Base-by-base conservation (phyloP, 2,113 vertebrate genomes). In the Forbesichthys papilliferus region DNA sequence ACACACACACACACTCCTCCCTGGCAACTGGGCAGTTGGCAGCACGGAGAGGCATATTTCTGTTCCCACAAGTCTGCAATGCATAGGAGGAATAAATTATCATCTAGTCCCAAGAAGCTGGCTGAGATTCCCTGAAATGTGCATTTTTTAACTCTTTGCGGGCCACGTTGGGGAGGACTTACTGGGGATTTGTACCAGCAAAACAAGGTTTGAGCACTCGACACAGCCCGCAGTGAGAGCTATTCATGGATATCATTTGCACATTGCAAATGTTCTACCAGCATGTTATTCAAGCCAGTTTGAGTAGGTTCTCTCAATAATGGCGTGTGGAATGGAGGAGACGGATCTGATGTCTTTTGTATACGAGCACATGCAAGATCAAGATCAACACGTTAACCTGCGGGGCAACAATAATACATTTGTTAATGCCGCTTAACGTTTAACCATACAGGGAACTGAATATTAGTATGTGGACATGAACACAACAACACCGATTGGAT, bases 51-150 rank as follows among this genome's bases (percentile, higher is more conserved):
- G 48, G 75, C 87, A 91, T 84, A 86, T 82, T 90, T 92, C 63
- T 81, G 73, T 79, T 90, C 86, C 90, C 89, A 86, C 89, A 86
- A 87, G 81, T 76, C 83, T 79, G 79, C 66, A 70, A 72, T 73
- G 85, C 77, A 69, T 7, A 64, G 57, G 84, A n/a, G 75, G 74
- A 86, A 90, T 80, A 90, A 90, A 92, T 87, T 79, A 83, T 82
- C 78, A 74, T 82, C 71, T 80, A 72, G 72, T 73, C 75, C 74
- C 73, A 69, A 78, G 74, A 65, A 59, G 73, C 68, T 47, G 13
- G 74, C 70, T 46, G 7, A n/a, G 47, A 78, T 69, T 42, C 4
- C 36, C 4, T 42, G 36, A 42, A 42, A 74, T 60, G 77, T 69
- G 55, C 16, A 61, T 42, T 59, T 27, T 84, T 85, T 80, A 89